Evolutionary conservation across 1,140 invertebrate species (phyloP).

Genomic region (Zaprionus ghesquierei): DNA sequence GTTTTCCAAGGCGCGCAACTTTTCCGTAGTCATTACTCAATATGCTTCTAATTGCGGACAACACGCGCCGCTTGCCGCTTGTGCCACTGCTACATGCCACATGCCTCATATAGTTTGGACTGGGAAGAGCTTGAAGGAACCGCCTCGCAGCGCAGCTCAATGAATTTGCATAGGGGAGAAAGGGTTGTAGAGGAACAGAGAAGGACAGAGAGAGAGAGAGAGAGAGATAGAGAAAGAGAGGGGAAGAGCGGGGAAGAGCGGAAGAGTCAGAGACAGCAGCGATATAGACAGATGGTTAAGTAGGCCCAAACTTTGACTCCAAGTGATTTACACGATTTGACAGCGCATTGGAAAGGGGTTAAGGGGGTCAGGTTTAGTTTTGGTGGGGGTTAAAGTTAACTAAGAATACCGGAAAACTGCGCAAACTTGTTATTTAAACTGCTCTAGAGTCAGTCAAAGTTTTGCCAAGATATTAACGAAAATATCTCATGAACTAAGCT

Average conservation of each 20-base stretch:
- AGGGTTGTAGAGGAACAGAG: background rate
- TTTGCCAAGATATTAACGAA: background rate
- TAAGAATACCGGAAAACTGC: background rate
- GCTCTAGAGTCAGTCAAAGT: background rate
- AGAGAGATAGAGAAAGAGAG: background rate
- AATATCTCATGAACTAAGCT: background rate
- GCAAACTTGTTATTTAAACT: background rate
- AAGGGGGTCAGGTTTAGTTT: too few species aligned
- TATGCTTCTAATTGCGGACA: slow-evolving; percentile 70
- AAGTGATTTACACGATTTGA: slow-evolving; percentile 59
- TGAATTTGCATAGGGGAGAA: slow-evolving; percentile 74
- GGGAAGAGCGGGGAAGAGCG: background rate
- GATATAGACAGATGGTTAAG: background rate
- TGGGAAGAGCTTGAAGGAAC: background rate
- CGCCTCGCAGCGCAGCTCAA: slow-evolving; percentile 46
- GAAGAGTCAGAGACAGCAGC: background rate
- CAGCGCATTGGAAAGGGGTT: too few species aligned
- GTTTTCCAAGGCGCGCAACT: slow-evolving; percentile 54
- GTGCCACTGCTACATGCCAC: slow-evolving; percentile 48
- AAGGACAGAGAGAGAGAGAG: background rate
- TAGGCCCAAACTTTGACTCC: slow-evolving; percentile 51
- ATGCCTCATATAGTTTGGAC: slow-evolving; percentile 46
- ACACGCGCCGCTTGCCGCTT: slow-evolving; percentile 37
- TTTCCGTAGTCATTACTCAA: slow-evolving; percentile 69
- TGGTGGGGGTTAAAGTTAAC: too few species aligned